Evolutionary conservation across 2,113 vertebrate species (phyloP).

Genomic region (Tetrax tetrax): DNA sequence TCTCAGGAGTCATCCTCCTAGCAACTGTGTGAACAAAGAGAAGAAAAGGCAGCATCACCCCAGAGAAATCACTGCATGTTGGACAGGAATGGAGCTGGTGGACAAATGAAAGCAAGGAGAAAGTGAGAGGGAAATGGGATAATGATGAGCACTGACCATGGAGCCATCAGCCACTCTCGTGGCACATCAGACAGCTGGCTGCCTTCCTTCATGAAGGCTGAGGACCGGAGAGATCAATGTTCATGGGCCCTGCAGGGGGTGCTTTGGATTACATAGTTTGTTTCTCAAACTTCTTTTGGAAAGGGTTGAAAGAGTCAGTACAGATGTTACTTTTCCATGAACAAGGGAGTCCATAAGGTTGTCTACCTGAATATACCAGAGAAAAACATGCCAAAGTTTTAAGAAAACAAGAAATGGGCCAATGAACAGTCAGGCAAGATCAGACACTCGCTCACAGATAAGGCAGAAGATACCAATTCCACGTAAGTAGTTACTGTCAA

Average conservation of each 20-base stretch:
- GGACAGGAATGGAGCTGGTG: not conserved
- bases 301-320: not conserved
- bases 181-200: not conserved
- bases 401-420: not conserved
- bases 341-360: not conserved
- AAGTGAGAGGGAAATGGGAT: not conserved
- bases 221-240: not conserved
- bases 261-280: not conserved
- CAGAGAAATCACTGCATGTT: not conserved
- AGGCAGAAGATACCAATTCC: not conserved
- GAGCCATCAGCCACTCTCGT: not conserved
- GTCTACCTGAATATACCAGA: not conserved
- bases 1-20: not conserved
- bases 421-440: not conserved
- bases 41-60: not conserved
- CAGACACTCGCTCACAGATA: not conserved
- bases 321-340: not conserved
- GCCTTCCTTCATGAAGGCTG: not conserved
- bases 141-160: accelerated
- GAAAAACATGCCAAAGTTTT: not conserved
- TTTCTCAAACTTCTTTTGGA: not conserved
- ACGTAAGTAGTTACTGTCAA: not conserved
- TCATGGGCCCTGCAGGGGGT: not conserved
- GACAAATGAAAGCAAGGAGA: not conserved
- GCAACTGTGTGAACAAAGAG: not conserved